These are phyloP conservation scores for Ophiodon elongatus DNA, from an alignment of 2,113 vertebrate species.

Conservation along the genomic window DNA sequence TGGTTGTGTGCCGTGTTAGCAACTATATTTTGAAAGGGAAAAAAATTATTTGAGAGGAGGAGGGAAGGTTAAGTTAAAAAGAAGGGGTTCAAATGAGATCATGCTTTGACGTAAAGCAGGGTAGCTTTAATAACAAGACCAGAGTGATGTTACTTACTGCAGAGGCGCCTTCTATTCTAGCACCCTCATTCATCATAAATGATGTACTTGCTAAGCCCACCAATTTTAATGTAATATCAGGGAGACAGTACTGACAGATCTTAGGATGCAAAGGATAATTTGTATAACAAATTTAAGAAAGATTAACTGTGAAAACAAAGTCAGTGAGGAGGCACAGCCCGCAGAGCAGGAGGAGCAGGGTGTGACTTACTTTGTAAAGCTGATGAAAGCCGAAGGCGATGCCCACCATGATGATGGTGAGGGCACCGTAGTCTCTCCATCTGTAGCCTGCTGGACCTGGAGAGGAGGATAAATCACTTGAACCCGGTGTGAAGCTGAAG, in stretches of 20 bases:
- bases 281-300: slow-evolving; percentile 44
- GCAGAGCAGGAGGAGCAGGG: slow-evolving; percentile 5
- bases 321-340: background rate
- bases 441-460: slow-evolving; percentile 89
- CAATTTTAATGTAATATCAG: slow-evolving; percentile 63
- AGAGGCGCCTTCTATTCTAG: slow-evolving; percentile 59
- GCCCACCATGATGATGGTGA: slow-evolving; percentile 94
- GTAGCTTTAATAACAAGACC: slow-evolving; percentile 70
- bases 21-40: slow-evolving; percentile 58
- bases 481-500: slow-evolving; percentile 5
- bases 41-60: slow-evolving; percentile 46
- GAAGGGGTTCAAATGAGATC: slow-evolving; percentile 73
- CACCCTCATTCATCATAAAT: slow-evolving; percentile 62
- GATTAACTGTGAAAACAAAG: slow-evolving; percentile 46
- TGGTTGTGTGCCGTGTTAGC: slow-evolving; percentile 60
- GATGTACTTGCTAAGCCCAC: slow-evolving; percentile 52
- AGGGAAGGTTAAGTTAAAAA: slow-evolving; percentile 58
- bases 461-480: slow-evolving; percentile 25
- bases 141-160: slow-evolving; percentile 71
- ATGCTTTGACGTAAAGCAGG: slow-evolving; percentile 76
- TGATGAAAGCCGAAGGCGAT: slow-evolving; percentile 96
- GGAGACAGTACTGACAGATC: slow-evolving; percentile 53
- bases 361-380: slow-evolving; percentile 90
- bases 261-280: slow-evolving; percentile 37
- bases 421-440: slow-evolving; percentile 95